Evolutionary conservation across 2,797 vertebrate genomes (phyloP).

Genomic region (Sebastiscus tertius): DNA sequence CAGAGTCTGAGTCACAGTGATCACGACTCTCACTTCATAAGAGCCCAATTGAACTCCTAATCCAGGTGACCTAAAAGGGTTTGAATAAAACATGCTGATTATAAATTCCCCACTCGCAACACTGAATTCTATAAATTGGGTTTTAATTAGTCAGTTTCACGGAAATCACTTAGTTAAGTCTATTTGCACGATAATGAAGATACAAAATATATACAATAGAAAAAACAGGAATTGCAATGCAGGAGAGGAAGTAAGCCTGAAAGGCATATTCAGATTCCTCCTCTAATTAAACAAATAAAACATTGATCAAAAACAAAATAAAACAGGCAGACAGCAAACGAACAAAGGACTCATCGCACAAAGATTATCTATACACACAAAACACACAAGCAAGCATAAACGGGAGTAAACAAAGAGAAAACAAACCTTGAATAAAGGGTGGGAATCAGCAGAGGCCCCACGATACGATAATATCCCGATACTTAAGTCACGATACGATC

Average conservation of each 20-base stretch:
- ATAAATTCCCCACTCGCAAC: neutral
- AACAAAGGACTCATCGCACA: neutral
- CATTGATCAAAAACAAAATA: neutral
- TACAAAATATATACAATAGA: neutral
- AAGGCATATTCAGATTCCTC: neutral
- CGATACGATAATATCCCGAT: no score
- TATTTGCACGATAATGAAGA: neutral
- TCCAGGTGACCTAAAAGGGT: neutral
- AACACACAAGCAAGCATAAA: neutral
- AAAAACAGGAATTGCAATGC: neutral
- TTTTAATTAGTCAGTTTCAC: neutral
- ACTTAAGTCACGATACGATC: no score
- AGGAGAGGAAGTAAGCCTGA: neutral
- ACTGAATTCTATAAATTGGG: neutral
- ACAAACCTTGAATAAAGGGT: neutral
- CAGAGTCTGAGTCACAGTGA: constrained; percentile 45
- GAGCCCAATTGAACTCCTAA: constrained; percentile 1
- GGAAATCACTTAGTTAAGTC: neutral
- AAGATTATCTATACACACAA: neutral
- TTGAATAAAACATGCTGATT: constrained; percentile 10
- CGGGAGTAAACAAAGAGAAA: neutral
- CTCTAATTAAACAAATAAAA: neutral
- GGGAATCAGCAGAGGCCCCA: no score
- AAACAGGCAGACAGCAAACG: neutral
- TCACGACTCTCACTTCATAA: constrained; percentile 1